Percentiles rank a stretch among this genome's conserved stretches.
These are phyloP conservation scores for Meteorus cinctellus DNA, from an alignment of 2,888 invertebrate genomes.

Conservation along the genomic window DNA sequence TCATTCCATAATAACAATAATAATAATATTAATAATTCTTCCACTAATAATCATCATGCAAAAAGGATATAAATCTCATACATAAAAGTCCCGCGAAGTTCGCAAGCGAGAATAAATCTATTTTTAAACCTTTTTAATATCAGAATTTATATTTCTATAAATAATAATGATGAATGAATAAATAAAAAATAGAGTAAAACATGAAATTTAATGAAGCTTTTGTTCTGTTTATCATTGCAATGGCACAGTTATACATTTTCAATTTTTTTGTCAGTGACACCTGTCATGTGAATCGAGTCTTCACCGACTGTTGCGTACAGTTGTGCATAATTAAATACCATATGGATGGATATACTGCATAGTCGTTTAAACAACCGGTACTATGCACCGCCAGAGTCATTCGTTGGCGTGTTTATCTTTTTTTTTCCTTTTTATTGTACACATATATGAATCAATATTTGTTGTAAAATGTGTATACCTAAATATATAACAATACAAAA, in stretches of 20 bases:
- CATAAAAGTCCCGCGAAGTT: no score
- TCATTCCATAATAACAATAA: no score
- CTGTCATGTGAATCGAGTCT: constrained; percentile 1
- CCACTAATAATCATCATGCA: no score
- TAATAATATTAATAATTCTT: no score
- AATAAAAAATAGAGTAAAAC: background rate
- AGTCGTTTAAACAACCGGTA: constrained; percentile 1
- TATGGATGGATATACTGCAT: background rate
- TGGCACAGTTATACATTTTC: background rate
- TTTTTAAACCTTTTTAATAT: no score
- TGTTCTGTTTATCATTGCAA: background rate
- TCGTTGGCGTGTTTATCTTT: background rate
- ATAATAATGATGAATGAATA: background rate
- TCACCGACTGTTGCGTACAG: constrained; percentile 8
- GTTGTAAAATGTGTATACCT: background rate
- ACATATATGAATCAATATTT: background rate
- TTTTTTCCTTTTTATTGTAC: background rate
- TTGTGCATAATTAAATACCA: constrained; percentile 17
- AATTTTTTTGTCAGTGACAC: background rate
- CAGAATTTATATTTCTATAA: background rate
- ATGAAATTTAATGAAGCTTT: background rate
- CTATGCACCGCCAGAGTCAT: background rate
- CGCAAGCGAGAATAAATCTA: no score
- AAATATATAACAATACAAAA: background rate
- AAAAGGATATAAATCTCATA: no score